Base-by-base conservation (phyloP, 2,797 vertebrate species). In the Psittacula echo region DNA sequence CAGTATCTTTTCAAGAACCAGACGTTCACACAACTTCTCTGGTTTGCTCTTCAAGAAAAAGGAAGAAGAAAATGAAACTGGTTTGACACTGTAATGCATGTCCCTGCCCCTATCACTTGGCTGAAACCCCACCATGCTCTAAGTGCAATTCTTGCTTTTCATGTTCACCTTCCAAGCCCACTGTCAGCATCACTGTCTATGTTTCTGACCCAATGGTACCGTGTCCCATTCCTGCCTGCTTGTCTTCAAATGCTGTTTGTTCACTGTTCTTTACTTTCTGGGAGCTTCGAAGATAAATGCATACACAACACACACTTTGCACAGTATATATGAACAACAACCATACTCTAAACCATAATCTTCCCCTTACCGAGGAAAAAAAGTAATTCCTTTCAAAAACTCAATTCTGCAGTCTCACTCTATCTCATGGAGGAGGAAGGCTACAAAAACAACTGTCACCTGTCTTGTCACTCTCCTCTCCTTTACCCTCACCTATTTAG, bases 61-160 rank as follows among this genome's bases (percentile, higher is more conserved):
- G 66, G 66, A 93, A 92, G 71, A 77, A 58, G 66, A 93, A 94
- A 95, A 87, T 3, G 75, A 94, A 96, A 93, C 77, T 37, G 29
- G 4, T 88, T 61, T 45, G 61, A 76, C 60, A 20, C 5, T 10
- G 0, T 15, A 53, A 82, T 18, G 22, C 21, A 21, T 22, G 7
- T 10, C 12, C 34, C 29, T 14, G 3, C 14, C 22, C 27, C 17
- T 44, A n/a, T 65, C 80, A 53, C 30, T 73, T 47, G 2, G 1
- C 3, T 24, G 62, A 91, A 81, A 88, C 20, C 37, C 24, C 23
- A 12, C 4, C 0, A 47, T 39, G 83, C 30, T 47, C 27, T 2
- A 42, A 54, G 39, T 2, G 21, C 44, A 87, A 61, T 76, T 78
- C 70, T 80, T 51, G 74, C 48, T 89, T 89, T 89, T 51, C 16